Evolutionary conservation across 1,140 invertebrate species (phyloP), one percentile per base, ranked within the genome.

Genomic region (Papilio aristodemus): DNA sequence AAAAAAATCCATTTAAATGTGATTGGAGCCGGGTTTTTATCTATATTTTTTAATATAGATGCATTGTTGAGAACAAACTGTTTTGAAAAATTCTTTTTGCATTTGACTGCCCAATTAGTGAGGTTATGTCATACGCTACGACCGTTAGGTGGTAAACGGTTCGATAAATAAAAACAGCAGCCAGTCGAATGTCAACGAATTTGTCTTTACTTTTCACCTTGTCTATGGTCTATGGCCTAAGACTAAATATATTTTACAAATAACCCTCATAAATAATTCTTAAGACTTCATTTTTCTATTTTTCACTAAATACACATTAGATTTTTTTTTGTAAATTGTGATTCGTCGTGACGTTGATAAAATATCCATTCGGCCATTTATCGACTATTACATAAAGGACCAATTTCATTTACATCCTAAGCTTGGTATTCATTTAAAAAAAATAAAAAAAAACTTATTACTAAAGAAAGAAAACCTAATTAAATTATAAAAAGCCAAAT

Each of bases 371-470:
- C 43, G 14, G 11, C 43, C 43, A 46, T 46, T 19, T 14, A 5
- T 43, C n/a, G 38, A 14, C 14, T 19, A 19, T 17, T 19, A 46
- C 2, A 32, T 32, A 39, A 39, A 13, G 4, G 46, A 50, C 17
- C 19, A 50, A 50, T 17, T 50, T 22, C 43, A 50, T 50, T 50
- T 50, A 50, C 17, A 50, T 9, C 46, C 46, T 50, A 50, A 50
- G 43, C 17, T 9, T 50, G 46, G 46, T 50, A 39, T 39, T 39
- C 38, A 13, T 50, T 50, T 14, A 43, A 50, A 50, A 50, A 50
- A 50, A 50, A 43, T 17, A 2, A 50, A 50, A 43, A 43, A 50
- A 50, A 50, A 50, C 46, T 9, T 50, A 50, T n/a, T 10, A 22
- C 1, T 50, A 22, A 19, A 4, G 1, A 50, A 46, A 46, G 10